Conservation (phyloP, 2,113 vertebrate species). For the Morphnarchus princeps region DNA sequence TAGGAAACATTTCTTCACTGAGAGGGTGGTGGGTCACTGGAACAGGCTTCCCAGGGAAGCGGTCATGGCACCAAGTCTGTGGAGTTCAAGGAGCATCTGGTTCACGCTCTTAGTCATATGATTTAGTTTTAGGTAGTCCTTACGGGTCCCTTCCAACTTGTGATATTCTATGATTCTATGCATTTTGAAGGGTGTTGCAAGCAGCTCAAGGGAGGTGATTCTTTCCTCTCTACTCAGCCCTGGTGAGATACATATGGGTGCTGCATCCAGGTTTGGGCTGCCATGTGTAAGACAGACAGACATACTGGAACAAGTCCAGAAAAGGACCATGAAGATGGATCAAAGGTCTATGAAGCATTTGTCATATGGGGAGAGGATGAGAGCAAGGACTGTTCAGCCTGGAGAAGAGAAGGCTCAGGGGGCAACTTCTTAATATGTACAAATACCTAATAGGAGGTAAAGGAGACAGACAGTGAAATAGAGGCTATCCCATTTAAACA, state of each 20-base stretch:
- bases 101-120: neutral
- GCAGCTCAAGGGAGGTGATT: neutral
- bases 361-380: no score
- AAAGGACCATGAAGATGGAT: no score
- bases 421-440: no score
- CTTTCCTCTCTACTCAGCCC: neutral
- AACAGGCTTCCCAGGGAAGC: neutral
- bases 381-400: no score
- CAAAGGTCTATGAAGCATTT: no score
- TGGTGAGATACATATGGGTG: neutral
- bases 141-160: neutral
- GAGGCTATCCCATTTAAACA: no score
- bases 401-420: no score
- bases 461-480: no score
- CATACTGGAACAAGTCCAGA: no score
- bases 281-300: no score
- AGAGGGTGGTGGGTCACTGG: neutral
- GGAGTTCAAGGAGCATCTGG: neutral
- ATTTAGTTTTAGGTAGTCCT: neutral
- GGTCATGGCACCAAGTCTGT: neutral
- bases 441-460: no score
- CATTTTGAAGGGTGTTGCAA: neutral
- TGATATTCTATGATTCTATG: neutral
- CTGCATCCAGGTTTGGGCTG: neutral
- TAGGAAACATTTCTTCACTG: neutral